phyloP scores from a whole-genome alignment of 2,888 invertebrate genomes.

The Lathronympha strigana region DNA sequence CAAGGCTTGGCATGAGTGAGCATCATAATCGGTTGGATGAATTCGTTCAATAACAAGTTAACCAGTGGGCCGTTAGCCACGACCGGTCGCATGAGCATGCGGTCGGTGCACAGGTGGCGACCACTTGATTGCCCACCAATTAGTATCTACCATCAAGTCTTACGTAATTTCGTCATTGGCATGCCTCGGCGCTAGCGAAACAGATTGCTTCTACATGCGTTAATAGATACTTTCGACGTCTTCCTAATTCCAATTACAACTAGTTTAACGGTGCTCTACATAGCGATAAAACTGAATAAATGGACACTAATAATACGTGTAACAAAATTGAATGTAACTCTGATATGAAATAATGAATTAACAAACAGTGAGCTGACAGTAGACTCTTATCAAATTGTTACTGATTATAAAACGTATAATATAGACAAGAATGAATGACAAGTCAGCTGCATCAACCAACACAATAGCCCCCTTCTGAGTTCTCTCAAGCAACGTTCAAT shows the following conservation, averaged over 20 bases:
- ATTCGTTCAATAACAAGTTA: constrained; percentile 73
- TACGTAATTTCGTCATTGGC: constrained; percentile 68
- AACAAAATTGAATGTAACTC: constrained; percentile 59
- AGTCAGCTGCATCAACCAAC: constrained; percentile 44
- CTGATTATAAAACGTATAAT: constrained; percentile 19
- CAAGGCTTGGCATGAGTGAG: constrained; percentile 49
- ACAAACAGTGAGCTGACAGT: constrained; percentile 44
- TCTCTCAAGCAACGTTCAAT: constrained; percentile 48
- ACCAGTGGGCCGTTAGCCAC: constrained; percentile 66
- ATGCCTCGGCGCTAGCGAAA: constrained; percentile 48
- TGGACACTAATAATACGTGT: constrained; percentile 57
- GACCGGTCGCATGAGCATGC: constrained; percentile 62
- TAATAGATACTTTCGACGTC: constrained; percentile 45
- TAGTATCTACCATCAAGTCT: constrained; percentile 68
- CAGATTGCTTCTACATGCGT: constrained; percentile 54
- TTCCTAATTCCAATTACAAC: constrained; percentile 53
- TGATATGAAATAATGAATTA: constrained; percentile 56
- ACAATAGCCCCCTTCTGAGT: constrained; percentile 47
- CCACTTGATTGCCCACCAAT: constrained; percentile 63
- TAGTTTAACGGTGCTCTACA: constrained; percentile 62
- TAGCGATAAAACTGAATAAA: constrained; percentile 62
- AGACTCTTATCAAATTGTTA: constrained; percentile 13
- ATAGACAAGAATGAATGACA: constrained; percentile 46
- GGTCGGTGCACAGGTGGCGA: constrained; percentile 54
- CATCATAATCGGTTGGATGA: constrained; percentile 58